phyloP scores from a whole-genome alignment of 1,140 invertebrate genomes.

The Drosophila murphyi region DNA sequence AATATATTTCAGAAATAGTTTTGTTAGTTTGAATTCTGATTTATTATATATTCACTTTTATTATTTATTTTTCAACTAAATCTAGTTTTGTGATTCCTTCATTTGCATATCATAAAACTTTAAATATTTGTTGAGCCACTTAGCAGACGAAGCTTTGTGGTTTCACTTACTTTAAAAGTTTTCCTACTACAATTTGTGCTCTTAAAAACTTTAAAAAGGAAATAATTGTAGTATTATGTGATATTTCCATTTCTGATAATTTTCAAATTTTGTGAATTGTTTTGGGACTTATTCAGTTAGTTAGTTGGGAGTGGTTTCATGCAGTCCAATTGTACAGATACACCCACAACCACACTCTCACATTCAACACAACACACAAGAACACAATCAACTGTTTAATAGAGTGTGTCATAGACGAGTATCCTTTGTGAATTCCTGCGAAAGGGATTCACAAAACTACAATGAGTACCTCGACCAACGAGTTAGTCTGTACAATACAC shows the following conservation, averaged over 20 bases:
- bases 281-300: not conserved
- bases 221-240: not conserved
- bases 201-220: too few relatives aligned
- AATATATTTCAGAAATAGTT: too few relatives aligned
- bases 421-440: constrained; percentile 8
- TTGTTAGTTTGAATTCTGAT: too few relatives aligned
- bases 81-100: too few relatives aligned
- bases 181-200: too few relatives aligned
- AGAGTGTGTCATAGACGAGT: constrained; percentile 17
- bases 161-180: too few relatives aligned
- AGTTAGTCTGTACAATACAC: constrained; percentile 36
- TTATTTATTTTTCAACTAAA: too few relatives aligned
- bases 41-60: too few relatives aligned
- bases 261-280: not conserved
- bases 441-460: constrained; percentile 9
- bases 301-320: constrained; percentile 16
- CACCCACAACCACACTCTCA: constrained; percentile 20
- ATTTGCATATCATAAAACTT: not conserved
- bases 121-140: not conserved
- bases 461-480: not conserved
- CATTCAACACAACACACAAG: constrained; percentile 9
- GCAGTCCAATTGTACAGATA: constrained; percentile 10
- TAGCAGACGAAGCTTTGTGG: too few relatives aligned
- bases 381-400: constrained; percentile 14
- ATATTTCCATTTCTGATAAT: not conserved